Evolutionary conservation across 2,888 invertebrate genomes (phyloP).

Genomic region (Nephrotoma appendiculata): DNA sequence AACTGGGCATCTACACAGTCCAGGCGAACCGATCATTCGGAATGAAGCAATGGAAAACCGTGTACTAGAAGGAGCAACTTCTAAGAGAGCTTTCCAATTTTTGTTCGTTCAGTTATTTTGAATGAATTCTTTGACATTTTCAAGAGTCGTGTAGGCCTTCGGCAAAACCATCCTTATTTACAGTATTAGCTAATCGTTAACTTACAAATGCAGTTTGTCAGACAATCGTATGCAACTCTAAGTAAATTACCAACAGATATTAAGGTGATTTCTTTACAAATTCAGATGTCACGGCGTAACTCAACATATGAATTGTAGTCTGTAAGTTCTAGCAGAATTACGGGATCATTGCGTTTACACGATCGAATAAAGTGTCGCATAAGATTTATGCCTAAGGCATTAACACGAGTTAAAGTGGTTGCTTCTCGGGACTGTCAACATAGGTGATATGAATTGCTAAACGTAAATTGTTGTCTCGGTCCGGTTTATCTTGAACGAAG

Average conservation of each 20-base stretch:
- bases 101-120: conserved; percentile 38
- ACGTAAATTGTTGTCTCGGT: conserved; percentile 57
- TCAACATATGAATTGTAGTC: conserved; percentile 76
- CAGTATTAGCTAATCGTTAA: too few species aligned
- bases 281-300: conserved; percentile 71
- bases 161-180: conserved; percentile 45
- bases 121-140: conserved; percentile 95
- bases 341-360: conserved; percentile 78
- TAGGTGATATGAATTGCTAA: conserved; percentile 95
- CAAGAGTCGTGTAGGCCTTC: conserved; percentile 80
- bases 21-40: too few species aligned
- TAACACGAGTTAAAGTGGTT: conserved; percentile 59
- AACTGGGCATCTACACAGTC: too few species aligned
- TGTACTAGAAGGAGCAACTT: too few species aligned
- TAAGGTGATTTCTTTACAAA: conserved; percentile 80
- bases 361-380: conserved; percentile 87
- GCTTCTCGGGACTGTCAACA: conserved; percentile 82
- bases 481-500: conserved; percentile 83
- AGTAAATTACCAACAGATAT: conserved; percentile 93
- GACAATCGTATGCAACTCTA: conserved; percentile 82
- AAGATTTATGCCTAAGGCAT: conserved; percentile 77
- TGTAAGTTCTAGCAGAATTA: conserved; percentile 72
- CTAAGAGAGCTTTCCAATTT: conserved; percentile 36
- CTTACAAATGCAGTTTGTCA: too few species aligned
- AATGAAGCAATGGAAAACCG: too few species aligned